Conservation (phyloP, 2,888 invertebrate species). For the Perdita meconis region DNA sequence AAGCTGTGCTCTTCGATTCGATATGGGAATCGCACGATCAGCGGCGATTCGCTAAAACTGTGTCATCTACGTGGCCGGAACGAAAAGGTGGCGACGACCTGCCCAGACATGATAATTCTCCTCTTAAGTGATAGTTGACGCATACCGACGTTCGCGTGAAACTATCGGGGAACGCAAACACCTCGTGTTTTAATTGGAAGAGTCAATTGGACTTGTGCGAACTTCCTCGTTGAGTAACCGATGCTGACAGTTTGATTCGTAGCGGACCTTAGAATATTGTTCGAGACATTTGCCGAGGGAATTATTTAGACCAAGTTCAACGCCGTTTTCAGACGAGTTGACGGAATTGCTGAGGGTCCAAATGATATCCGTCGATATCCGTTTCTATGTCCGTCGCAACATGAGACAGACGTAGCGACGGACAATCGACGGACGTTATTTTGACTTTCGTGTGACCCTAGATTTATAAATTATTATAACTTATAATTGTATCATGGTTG, state of each 20-base stretch:
- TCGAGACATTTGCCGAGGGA: neutral
- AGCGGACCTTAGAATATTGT: neutral
- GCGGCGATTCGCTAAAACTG: neutral
- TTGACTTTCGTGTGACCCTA: too few relatives aligned
- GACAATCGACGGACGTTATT: too few relatives aligned
- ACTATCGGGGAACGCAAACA: neutral
- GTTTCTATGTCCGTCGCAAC: too few relatives aligned
- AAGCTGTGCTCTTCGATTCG: neutral
- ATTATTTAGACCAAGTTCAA: neutral
- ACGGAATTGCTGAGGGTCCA: neutral
- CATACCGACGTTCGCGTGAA: neutral
- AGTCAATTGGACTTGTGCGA: slow-evolving; percentile 45
- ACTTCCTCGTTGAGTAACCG: slow-evolving; percentile 22
- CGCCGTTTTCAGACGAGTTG: neutral
- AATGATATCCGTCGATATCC: too few relatives aligned
- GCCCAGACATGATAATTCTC: slow-evolving; percentile 9
- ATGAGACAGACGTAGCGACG: too few relatives aligned
- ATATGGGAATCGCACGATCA: neutral
- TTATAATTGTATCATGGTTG: too few relatives aligned
- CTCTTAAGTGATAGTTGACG: neutral
- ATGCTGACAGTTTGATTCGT: slow-evolving; percentile 16
- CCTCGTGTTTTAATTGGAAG: slow-evolving; percentile 35
- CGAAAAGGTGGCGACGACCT: neutral
- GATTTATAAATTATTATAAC: too few relatives aligned
- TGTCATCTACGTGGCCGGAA: neutral